These are phyloP conservation scores for Mormyrus lacerda DNA, from an alignment of 2,113 vertebrate species.

Conservation along the genomic window DNA sequence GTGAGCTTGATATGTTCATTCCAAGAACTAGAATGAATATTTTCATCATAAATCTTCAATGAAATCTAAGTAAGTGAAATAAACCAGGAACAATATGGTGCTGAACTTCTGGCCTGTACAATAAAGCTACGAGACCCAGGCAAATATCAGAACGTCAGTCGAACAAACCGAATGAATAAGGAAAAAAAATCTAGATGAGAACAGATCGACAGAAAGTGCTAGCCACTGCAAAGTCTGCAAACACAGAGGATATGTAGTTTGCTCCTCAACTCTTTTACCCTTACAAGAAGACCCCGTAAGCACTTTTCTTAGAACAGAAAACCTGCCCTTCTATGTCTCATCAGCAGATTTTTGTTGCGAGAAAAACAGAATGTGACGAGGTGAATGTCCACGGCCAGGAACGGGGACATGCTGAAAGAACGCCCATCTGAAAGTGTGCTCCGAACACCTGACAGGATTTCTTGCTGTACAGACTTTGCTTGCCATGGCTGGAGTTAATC, in stretches of 20 bases:
- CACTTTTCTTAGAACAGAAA: constrained; percentile 53
- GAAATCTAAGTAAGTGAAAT: constrained; percentile 35
- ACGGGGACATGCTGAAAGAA: constrained; percentile 31
- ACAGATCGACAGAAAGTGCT: constrained; percentile 65
- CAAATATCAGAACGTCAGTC: constrained; percentile 26
- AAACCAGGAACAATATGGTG: constrained; percentile 57
- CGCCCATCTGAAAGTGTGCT: background rate
- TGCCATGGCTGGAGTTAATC: background rate
- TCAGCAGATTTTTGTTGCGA: constrained; percentile 64
- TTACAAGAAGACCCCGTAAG: constrained; percentile 66
- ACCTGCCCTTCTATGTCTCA: constrained; percentile 51
- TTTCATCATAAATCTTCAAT: background rate
- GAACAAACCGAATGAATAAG: constrained; percentile 57
- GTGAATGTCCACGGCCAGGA: constrained; percentile 53
- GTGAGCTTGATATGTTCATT: background rate
- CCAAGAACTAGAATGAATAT: background rate
- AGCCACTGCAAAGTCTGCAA: constrained; percentile 68
- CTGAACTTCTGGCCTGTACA: constrained; percentile 44
- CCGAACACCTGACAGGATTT: background rate
- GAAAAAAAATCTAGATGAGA: constrained; percentile 51
- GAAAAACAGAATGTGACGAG: constrained; percentile 57
- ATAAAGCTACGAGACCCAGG: constrained; percentile 28
- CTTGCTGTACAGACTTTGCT: background rate
- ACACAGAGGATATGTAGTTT: constrained; percentile 65
- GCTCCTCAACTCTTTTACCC: constrained; percentile 63